phyloP scores from a whole-genome alignment of 2,888 invertebrate genomes.

The Dryocosmus kuriphilus region DNA sequence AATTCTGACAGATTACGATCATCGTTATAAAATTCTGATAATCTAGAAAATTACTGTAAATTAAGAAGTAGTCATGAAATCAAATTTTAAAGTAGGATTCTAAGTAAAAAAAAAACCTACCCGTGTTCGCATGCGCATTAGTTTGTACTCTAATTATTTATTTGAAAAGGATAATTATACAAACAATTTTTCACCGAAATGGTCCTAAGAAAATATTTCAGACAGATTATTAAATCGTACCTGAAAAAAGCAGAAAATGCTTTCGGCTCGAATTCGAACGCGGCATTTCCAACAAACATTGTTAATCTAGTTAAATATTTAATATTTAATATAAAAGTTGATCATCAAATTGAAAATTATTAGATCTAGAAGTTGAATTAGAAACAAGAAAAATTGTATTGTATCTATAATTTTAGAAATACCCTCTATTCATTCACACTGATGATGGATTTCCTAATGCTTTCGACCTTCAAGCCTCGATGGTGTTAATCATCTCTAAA shows the following conservation, averaged over 20 bases:
- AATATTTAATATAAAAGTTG: slow-evolving; percentile 6
- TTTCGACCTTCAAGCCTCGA: slow-evolving; percentile 16
- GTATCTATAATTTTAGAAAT: neutral
- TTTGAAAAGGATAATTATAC: neutral
- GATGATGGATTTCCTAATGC: slow-evolving; percentile 27
- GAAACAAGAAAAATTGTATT: neutral
- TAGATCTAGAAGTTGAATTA: slow-evolving; percentile 5
- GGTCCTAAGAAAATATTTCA: neutral
- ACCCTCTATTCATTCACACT: neutral
- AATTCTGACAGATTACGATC: neutral
- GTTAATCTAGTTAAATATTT: neutral
- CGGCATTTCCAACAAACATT: slow-evolving; percentile 15
- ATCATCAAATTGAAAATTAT: neutral
- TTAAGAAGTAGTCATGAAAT: neutral
- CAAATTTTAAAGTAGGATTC: neutral
- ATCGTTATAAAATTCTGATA: neutral
- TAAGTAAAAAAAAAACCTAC: slow-evolving; percentile 7
- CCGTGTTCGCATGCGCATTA: slow-evolving; percentile 10
- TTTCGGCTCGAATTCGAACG: slow-evolving; percentile 21
- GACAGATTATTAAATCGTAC: slow-evolving; percentile 21
- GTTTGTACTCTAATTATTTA: neutral
- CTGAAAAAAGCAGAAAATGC: slow-evolving; percentile 16
- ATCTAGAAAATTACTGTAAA: neutral
- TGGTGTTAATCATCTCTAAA: slow-evolving; percentile 5
- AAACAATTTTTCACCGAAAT: neutral